Conservation (phyloP, 2,888 invertebrate genomes). For the Drepanosiphum platanoidis region DNA sequence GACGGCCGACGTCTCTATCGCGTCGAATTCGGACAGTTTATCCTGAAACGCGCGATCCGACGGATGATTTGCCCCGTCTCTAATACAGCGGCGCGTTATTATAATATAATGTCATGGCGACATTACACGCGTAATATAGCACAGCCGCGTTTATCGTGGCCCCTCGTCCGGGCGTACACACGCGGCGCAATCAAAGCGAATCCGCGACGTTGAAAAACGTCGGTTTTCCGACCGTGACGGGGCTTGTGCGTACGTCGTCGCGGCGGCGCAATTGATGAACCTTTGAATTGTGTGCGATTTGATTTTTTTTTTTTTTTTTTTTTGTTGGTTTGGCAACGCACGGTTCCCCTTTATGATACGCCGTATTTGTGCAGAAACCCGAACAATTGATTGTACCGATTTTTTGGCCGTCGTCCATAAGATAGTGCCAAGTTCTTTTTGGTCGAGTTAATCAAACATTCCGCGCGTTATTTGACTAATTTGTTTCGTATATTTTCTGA, state of each 20-base stretch:
- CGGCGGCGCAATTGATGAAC: constrained; percentile 3
- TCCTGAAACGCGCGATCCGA: too few species aligned
- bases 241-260: too few species aligned
- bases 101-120: too few species aligned
- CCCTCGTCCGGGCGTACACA: too few species aligned
- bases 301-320: constrained; percentile 31
- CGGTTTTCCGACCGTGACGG: background rate
- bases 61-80: too few species aligned
- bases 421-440: constrained; percentile 25
- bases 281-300: background rate
- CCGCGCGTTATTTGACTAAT: background rate
- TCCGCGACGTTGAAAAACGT: too few species aligned
- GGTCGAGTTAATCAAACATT: constrained; percentile 22
- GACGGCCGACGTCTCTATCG: too few species aligned
- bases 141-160: too few species aligned
- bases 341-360: background rate
- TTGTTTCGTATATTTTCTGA: background rate
- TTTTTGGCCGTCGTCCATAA: constrained; percentile 14
- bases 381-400: constrained; percentile 1
- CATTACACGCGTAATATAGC: too few species aligned
- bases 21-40: too few species aligned
- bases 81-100: too few species aligned
- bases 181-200: too few species aligned
- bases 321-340: constrained; percentile 43
- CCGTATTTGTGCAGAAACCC: constrained; percentile 4